Base-by-base conservation (phyloP, 1,140 invertebrate species). In the Solenopsis invicta region DNA sequence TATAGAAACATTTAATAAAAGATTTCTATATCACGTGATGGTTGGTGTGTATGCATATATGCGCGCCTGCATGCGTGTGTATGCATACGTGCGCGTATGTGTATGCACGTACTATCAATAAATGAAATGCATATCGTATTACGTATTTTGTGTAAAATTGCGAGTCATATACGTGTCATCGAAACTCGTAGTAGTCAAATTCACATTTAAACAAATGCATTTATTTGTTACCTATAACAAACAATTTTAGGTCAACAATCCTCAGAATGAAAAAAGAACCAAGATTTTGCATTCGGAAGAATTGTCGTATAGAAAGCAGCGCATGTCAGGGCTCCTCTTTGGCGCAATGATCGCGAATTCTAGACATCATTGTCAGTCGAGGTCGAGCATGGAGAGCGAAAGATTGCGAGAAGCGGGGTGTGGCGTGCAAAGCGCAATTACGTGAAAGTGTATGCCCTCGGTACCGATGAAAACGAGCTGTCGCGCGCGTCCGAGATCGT, bases 341-440 rank as follows among this genome's bases (percentile, higher is more conserved):
- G 1, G 21, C 34, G 16, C 24, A 16, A 4, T 54, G 54, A 76
- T 89, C 54, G 50, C 72, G 56, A 50, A 56, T 37, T 62, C 71
- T 72, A 45, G 18, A 34, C 69, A 78, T 89, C 41, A 66, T 48
- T 54, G 69, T 80, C 85, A 78, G 59, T 29, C 54, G 61, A 80
- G 74, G 29, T 80, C 72, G 50, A 45, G 29, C 16, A 66, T 37
- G 34, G 29, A 86, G 80, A 80, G 87, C 50, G 89, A 88, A 54
- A 50, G 64, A 66, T 37, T 66, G 84, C 85, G 88, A 82, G 88
- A 85, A 86, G 88, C 89, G 86, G 88, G 90, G 90, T 92, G 91
- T 90, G 91, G 89, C 93, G 87, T 77, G 90, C 80, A 81, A 94
- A 93, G 92, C 92, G 92, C 91, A 93, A 94, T 94, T 93, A 93